These are phyloP conservation scores for Idaea dimidiata DNA, from an alignment of 2,888 invertebrate genomes.

Conservation along the genomic window DNA sequence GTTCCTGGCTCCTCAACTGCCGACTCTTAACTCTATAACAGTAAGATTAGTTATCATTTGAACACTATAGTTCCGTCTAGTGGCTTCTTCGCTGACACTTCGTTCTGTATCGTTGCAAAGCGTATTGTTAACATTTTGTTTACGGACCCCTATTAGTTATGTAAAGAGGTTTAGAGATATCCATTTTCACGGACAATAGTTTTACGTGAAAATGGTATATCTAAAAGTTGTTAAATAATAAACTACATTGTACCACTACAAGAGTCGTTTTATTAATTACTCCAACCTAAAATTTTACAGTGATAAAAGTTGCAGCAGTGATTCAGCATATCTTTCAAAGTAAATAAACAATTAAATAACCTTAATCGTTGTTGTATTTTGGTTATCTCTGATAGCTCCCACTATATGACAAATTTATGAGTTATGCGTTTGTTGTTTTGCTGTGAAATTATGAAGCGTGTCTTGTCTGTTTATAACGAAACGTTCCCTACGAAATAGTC, in stretches of 20 bases:
- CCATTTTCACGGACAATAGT: slow-evolving; percentile 72
- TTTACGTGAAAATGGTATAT: slow-evolving; percentile 75
- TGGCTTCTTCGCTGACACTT: slow-evolving; percentile 63
- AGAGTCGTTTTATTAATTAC: slow-evolving; percentile 43
- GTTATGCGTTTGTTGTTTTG: too few species aligned
- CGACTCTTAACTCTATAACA: slow-evolving; percentile 32
- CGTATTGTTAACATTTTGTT: slow-evolving; percentile 64
- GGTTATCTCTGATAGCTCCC: too few species aligned
- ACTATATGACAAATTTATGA: too few species aligned
- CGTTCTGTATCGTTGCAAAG: slow-evolving; percentile 54
- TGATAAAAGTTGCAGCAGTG: too few species aligned
- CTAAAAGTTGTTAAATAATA: slow-evolving; percentile 83
- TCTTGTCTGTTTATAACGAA: too few species aligned
- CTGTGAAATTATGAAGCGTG: too few species aligned
- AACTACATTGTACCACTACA: slow-evolving; percentile 85
- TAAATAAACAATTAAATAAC: too few species aligned
- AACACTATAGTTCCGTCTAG: slow-evolving; percentile 53
- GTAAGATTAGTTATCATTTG: slow-evolving; percentile 41
- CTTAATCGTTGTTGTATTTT: too few species aligned
- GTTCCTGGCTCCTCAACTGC: slow-evolving; percentile 14
- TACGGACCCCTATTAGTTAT: slow-evolving; percentile 74
- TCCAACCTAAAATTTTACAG: not conserved
- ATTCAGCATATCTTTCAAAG: too few species aligned
- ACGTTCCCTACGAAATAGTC: too few species aligned
- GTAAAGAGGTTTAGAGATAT: slow-evolving; percentile 78